phyloP scores from a whole-genome alignment of 2,888 invertebrate genomes.

The Smittia aterrima region DNA sequence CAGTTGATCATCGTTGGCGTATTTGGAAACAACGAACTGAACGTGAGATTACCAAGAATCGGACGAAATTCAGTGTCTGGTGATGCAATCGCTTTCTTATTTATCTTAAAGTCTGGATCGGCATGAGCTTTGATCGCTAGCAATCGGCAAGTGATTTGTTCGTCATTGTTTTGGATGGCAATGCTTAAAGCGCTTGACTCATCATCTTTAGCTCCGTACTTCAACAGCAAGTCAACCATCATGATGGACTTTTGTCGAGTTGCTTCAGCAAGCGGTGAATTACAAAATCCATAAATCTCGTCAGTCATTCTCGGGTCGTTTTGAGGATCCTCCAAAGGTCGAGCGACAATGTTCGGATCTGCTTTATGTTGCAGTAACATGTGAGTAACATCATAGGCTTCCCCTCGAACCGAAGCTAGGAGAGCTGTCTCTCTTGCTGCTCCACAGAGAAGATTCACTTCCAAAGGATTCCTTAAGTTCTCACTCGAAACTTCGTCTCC shows the following conservation, averaged over 20 bases:
- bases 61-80: slow-evolving; percentile 55
- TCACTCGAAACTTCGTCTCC: slow-evolving; percentile 50
- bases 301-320: slow-evolving; percentile 52
- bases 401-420: slow-evolving; percentile 75
- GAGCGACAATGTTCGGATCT: slow-evolving; percentile 70
- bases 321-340: slow-evolving; percentile 52
- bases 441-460: slow-evolving; percentile 71
- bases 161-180: slow-evolving; percentile 71
- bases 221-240: slow-evolving; percentile 52
- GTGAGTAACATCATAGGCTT: slow-evolving; percentile 69
- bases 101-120: slow-evolving; percentile 90
- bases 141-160: slow-evolving; percentile 72
- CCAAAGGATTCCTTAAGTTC: slow-evolving; percentile 65
- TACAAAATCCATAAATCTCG: slow-evolving; percentile 51
- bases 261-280: slow-evolving; percentile 53
- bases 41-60: slow-evolving; percentile 66
- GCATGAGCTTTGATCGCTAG: slow-evolving; percentile 85
- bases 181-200: slow-evolving; percentile 77
- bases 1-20: slow-evolving; percentile 88
- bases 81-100: slow-evolving; percentile 73
- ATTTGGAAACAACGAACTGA: slow-evolving; percentile 77
- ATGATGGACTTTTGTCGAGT: slow-evolving; percentile 52
- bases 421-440: slow-evolving; percentile 79
- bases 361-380: slow-evolving; percentile 75
- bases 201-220: slow-evolving; percentile 81